These are phyloP conservation scores for Pelobates cultripes DNA, from an alignment of 2,797 vertebrate genomes.

Conservation along the genomic window DNA sequence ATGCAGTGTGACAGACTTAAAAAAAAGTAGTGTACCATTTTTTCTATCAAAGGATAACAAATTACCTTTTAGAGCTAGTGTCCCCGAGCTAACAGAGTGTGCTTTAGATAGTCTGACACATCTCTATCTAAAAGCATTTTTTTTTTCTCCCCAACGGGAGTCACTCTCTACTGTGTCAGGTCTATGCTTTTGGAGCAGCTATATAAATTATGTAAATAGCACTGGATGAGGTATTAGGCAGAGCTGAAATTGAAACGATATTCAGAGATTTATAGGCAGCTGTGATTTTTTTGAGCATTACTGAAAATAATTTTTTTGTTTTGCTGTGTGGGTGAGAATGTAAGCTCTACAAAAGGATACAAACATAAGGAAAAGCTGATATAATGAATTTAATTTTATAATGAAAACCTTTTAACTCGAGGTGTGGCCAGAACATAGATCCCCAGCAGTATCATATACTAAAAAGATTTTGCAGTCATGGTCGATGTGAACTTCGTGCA, in stretches of 20 bases:
- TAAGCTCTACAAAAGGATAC: slow-evolving; percentile 15
- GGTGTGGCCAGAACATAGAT: too few relatives aligned
- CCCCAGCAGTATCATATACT: too few relatives aligned
- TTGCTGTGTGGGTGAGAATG: slow-evolving; percentile 35
- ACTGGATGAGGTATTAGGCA: slow-evolving; percentile 43
- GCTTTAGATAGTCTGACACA: slow-evolving; percentile 49
- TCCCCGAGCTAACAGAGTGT: slow-evolving; percentile 47
- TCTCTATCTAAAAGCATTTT: slow-evolving; percentile 54
- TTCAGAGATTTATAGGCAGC: slow-evolving; percentile 43
- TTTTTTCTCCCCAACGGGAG: slow-evolving; percentile 43
- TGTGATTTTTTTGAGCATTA: slow-evolving; percentile 42
- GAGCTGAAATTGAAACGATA: slow-evolving; percentile 30
- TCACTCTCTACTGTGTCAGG: slow-evolving; percentile 38
- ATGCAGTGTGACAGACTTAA: slow-evolving; percentile 45
- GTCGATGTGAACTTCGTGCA: too few relatives aligned
- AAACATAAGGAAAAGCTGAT: background rate
- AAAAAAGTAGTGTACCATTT: slow-evolving; percentile 34
- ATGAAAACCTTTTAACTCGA: too few relatives aligned
- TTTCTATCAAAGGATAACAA: slow-evolving; percentile 53
- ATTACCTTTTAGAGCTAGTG: slow-evolving; percentile 48
- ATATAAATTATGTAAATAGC: slow-evolving; percentile 55
- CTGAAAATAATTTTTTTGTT: slow-evolving; percentile 1
- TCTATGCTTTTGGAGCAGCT: slow-evolving; percentile 42
- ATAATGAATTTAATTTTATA: too few relatives aligned
- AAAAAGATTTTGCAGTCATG: too few relatives aligned